Percentiles rank a stretch among this genome's conserved stretches.
These are phyloP conservation scores for Nemotelus nigrinus DNA, from an alignment of 2,888 invertebrate species.

Conservation along the genomic window DNA sequence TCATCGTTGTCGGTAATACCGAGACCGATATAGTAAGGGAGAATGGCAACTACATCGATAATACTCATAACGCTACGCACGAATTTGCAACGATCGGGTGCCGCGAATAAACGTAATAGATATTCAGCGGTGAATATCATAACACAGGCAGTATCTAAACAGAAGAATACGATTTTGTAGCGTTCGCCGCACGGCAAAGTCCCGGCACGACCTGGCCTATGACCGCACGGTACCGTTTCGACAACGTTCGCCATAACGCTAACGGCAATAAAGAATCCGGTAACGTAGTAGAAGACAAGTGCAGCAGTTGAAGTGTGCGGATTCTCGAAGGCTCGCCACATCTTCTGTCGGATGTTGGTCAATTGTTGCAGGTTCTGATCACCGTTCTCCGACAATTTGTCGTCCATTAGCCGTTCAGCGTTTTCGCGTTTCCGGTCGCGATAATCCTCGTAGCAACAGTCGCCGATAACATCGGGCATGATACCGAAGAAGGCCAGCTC, in stretches of 20 bases:
- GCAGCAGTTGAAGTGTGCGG: conserved; percentile 99
- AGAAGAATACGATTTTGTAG: conserved; percentile 98
- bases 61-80: conserved; percentile 98
- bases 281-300: conserved; percentile 99
- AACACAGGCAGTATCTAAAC: conserved; percentile 98
- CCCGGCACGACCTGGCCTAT: conserved; percentile 85
- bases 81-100: conserved; percentile 98
- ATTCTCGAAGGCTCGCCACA: conserved; percentile 99
- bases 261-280: conserved; percentile 99
- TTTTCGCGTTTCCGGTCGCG: conserved; percentile 98
- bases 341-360: conserved; percentile 89
- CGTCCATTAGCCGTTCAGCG: conserved; percentile 97
- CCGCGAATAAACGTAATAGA: conserved; percentile 92
- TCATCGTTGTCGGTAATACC: conserved; percentile 98
- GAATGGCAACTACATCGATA: conserved; percentile 98
- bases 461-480: conserved; percentile 93
- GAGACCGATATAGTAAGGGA: conserved; percentile 98
- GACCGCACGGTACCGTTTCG: conserved; percentile 95
- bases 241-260: conserved; percentile 99
- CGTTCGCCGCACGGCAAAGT: conserved; percentile 95
- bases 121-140: conserved; percentile 99
- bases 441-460: conserved; percentile 99
- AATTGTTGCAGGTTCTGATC: conserved; percentile 89
- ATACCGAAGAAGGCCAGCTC: conserved; percentile 99
- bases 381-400: conserved; percentile 91